Evolutionary conservation across 2,797 vertebrate species (phyloP), one percentile per base, ranked within the genome.

Genomic region (Sebastes trivittatus): DNA sequence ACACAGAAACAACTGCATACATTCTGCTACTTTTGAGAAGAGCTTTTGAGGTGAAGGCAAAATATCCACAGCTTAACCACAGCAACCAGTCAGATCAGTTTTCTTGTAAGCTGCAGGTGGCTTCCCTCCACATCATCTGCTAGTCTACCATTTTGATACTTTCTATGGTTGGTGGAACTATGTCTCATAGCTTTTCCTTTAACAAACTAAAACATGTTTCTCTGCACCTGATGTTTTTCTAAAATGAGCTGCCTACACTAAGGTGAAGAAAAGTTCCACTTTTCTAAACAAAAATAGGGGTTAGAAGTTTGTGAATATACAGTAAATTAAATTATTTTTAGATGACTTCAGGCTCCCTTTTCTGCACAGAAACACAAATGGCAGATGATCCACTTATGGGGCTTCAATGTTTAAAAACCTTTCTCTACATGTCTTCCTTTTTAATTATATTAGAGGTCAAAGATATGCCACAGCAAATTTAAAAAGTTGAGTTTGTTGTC

Each of bases 101-200:
- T 94, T 94, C 91, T 91, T 91, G 86, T 93, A 93, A 94, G 25
- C 77, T 80, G 87, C 76, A 69, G 69, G 87, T 36, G 72, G 77
- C 76, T 89, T 94, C 84, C 80, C 66, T 85, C 38, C 13, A 74
- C 22, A 56, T 64, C n/a, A 7, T 67, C 6, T 63, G 2, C 22
- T 54, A 4, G 3, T 22, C 20, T 22, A 16, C 73, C 80, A 84
- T 68, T 82, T 34, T 73, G 11, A 73, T 71, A 75, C 56, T 88
- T 82, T 88, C 66, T 23, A 55, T 79, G 2, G 59, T 64, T 81
- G 29, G 4, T 1, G 34, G 20, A 85, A 46, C 30, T 62, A 66
- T 78, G 78, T 77, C 61, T 87, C 78, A 81, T 72, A 29, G 10
- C 32, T 85, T 88, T 90, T 78, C 65, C 61, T 69, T 25, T 54